phyloP scores from a whole-genome alignment of 2,797 vertebrate species.

The Margarornis squamiger region DNA sequence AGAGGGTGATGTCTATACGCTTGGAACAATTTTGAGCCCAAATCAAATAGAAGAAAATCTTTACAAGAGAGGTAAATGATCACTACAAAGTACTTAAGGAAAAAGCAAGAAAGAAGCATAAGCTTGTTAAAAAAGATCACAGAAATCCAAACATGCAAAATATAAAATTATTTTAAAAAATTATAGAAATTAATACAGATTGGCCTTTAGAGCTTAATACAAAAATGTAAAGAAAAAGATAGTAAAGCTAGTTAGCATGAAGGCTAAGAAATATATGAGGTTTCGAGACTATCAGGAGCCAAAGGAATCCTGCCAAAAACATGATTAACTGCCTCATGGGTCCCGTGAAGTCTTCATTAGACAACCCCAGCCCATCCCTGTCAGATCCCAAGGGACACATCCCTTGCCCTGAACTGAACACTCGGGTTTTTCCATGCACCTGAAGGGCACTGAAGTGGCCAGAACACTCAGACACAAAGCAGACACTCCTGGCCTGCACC shows the following conservation, averaged over 20 bases:
- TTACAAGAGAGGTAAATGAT: neutral
- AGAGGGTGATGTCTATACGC: neutral
- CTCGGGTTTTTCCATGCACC: rapidly evolving
- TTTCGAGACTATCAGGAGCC: neutral
- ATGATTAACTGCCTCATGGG: neutral
- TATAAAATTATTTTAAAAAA: neutral
- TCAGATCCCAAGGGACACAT: rapidly evolving
- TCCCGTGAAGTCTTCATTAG: neutral
- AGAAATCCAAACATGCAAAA: neutral
- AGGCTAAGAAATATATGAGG: neutral
- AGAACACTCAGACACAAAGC: neutral
- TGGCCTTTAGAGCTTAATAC: neutral
- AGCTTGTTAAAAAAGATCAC: neutral
- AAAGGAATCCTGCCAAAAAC: neutral
- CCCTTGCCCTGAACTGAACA: neutral
- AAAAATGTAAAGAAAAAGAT: neutral
- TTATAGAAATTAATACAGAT: neutral
- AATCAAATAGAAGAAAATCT: neutral
- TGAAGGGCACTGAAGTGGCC: neutral
- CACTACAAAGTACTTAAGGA: neutral
- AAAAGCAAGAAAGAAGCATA: neutral
- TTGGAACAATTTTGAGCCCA: neutral
- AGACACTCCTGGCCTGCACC: neutral
- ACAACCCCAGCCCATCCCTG: neutral
- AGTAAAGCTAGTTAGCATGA: neutral